These are phyloP conservation scores for Thalassaphorura encarpata DNA, from an alignment of 1,140 invertebrate species.

Conservation along the genomic window DNA sequence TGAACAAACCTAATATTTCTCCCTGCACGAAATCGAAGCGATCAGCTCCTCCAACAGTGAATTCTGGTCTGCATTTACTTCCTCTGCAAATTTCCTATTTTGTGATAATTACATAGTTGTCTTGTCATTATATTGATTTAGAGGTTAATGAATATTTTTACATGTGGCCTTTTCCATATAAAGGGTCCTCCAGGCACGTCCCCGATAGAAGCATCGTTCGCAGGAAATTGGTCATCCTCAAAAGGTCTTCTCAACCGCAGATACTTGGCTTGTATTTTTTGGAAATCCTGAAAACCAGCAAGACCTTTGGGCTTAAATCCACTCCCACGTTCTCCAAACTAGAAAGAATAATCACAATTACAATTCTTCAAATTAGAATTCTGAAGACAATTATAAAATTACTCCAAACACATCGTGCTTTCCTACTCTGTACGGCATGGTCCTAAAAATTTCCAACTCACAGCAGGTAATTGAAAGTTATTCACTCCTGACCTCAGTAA, in stretches of 20 bases:
- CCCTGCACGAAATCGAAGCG: slow-evolving; percentile 55
- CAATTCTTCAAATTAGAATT: not conserved
- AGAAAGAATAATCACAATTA: not conserved
- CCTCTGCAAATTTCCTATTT: slow-evolving; percentile 35
- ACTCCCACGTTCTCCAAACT: slow-evolving; percentile 4
- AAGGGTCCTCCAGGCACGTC: slow-evolving; percentile 33
- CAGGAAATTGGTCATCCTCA: slow-evolving; percentile 41
- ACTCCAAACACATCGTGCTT: too few species aligned
- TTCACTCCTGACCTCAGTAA: too few species aligned
- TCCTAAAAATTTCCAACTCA: too few species aligned
- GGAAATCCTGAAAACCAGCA: not conserved
- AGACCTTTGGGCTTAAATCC: not conserved
- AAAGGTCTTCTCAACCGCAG: slow-evolving; percentile 34
- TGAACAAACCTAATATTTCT: slow-evolving; percentile 42
- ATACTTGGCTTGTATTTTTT: not conserved
- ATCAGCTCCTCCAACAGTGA: slow-evolving; percentile 48
- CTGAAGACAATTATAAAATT: too few species aligned
- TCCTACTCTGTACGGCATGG: too few species aligned
- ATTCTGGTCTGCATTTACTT: slow-evolving; percentile 43
- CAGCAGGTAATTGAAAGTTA: too few species aligned
- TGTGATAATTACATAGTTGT: slow-evolving; percentile 43
- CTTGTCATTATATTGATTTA: slow-evolving; percentile 22
- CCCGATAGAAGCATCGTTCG: slow-evolving; percentile 37
- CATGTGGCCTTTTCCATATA: not conserved
- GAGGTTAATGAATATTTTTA: not conserved